phyloP scores from a whole-genome alignment of 2,113 vertebrate genomes.

The Naja naja region DNA sequence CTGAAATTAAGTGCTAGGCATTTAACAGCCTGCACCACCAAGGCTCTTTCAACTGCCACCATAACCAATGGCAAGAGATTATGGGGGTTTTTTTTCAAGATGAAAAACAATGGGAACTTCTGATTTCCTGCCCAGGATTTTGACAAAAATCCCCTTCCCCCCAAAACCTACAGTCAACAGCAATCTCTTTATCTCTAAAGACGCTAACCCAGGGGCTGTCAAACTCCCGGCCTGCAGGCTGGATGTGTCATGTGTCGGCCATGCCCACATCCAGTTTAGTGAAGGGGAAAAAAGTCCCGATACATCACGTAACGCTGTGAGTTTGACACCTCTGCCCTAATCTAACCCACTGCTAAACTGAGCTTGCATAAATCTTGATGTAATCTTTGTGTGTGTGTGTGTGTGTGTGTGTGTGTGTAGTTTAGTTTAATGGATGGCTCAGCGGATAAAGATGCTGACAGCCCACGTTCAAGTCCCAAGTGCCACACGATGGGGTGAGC shows the following conservation, averaged over 20 bases:
- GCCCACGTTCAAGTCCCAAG: neutral
- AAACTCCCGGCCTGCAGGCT: too few species aligned
- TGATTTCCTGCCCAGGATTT: neutral
- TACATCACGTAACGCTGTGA: too few species aligned
- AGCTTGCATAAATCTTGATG: neutral
- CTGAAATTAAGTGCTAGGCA: too few species aligned
- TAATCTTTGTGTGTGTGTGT: neutral
- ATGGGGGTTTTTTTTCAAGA: neutral
- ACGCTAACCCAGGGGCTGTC: neutral
- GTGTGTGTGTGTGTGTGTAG: fast-evolving
- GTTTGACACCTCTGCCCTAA: too few species aligned
- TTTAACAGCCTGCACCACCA: too few species aligned
- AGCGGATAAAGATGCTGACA: neutral
- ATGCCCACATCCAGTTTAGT: too few species aligned
- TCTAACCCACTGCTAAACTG: neutral
- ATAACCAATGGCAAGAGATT: neutral
- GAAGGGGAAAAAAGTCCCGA: too few species aligned
- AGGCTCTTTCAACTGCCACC: too few species aligned
- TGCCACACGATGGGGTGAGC: neutral
- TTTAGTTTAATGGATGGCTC: too few species aligned
- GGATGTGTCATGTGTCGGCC: too few species aligned
- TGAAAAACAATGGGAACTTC: neutral
- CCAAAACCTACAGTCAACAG: neutral
- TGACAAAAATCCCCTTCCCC: neutral
- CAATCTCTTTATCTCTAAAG: neutral